Base-by-base conservation (phyloP, 2,797 vertebrate genomes). In the Graptemys geographica region DNA sequence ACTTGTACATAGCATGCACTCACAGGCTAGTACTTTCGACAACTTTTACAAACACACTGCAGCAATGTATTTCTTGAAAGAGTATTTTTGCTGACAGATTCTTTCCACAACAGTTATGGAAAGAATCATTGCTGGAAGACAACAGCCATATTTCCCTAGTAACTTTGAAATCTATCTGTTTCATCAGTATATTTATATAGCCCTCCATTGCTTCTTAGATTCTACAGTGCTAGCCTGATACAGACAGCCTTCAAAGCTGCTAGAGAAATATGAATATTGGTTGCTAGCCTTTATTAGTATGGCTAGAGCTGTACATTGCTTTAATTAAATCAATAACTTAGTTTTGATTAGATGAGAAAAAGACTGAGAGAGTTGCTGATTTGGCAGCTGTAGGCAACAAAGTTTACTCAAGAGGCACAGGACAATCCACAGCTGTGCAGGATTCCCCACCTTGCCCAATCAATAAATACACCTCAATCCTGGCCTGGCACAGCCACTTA, bases 21-120 rank as follows among this genome's bases (percentile, higher is more conserved):
- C 1, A 0, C 62, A 90, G 92, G 94, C 86, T 94, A 89, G 65
- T 76, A 28, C 74, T 95, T 81, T 93, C 87, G 65, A 11, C 83
- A 95, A 8, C 79, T 76, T 96, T 93, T 95, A 93, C 88, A 86
- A 92, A 83, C 56, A 56, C 6, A 37, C 83, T 91, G 82, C 79
- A 94, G 94, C 84, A 90, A 81, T 93, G 96, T 96, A 95, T 96
- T 97, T 92, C 27, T 79, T 89, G 93, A 79, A 79, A 96, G 87
- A 53, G 90, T 53, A n/a, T 94, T 97, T 96, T 95, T 94, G 96
- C 83, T 96, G 96, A 97, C 96, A 96, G 96, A 94, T 95, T 92
- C 94, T 97, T 97, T 97, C 96, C 88, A 95, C 95, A 51, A 84
- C 92, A 97, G 96, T 97, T 97, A 96, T 44, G 76, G 95, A 86